Percentiles rank a stretch among this genome's conserved stretches.
phyloP scores from a whole-genome alignment of 64 coral and sea anemone species.

The Astreopora myriophthalma region DNA sequence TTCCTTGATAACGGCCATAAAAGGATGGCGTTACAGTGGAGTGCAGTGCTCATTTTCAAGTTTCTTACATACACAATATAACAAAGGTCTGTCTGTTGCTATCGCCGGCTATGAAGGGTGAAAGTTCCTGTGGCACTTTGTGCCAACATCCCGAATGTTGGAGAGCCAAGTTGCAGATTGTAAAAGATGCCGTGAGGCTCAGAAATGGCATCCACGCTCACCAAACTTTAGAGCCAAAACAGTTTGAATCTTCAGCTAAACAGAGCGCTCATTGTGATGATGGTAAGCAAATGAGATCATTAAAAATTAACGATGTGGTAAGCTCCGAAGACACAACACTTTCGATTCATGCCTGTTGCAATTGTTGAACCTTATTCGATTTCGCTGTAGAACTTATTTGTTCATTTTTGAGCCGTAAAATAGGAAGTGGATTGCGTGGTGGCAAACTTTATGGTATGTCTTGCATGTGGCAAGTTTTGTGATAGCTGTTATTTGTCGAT shows the following conservation, averaged over 20 bases:
- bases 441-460: no score
- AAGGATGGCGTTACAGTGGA: background rate
- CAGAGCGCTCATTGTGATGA: background rate
- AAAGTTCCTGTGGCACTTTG: conserved; percentile 53
- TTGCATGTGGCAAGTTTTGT: no score
- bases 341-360: no score
- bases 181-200: conserved; percentile 82
- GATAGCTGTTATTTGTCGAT: no score
- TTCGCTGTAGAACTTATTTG: no score
- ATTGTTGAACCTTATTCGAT: no score
- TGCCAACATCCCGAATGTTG: conserved; percentile 98
- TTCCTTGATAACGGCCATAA: background rate
- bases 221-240: background rate
- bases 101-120: conserved; percentile 6
- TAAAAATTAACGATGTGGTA: background rate
- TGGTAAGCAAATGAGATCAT: background rate
- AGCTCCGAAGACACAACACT: background rate
- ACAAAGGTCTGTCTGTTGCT: background rate
- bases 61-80: background rate
- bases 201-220: conserved; percentile 79
- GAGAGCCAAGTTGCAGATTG: conserved; percentile 74
- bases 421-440: no score
- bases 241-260: background rate
- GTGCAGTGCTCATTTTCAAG: background rate
- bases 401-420: no score